These are phyloP conservation scores for Scaptomyza montana DNA, from an alignment of 1,140 invertebrate species.

Conservation along the genomic window DNA sequence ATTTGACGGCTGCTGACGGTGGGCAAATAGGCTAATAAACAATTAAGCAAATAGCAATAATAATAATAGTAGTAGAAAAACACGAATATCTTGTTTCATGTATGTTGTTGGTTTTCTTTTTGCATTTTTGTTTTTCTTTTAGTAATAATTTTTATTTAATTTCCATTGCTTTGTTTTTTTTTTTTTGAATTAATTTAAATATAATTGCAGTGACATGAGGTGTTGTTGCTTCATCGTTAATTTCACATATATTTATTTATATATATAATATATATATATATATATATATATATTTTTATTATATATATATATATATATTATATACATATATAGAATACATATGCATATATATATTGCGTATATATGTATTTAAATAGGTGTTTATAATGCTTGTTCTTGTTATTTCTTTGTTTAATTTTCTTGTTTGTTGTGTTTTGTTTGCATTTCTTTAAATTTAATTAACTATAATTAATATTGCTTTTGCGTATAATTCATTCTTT, in stretches of 20 bases:
- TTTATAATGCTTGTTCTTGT: conserved; percentile 21
- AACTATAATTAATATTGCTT: conserved; percentile 82
- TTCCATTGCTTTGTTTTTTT: conserved; percentile 77
- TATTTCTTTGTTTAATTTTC: conserved; percentile 34
- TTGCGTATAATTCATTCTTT: conserved; percentile 74
- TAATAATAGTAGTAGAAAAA: conserved; percentile 51
- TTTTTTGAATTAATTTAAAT: conserved; percentile 79
- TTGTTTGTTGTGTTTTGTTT: conserved; percentile 38
- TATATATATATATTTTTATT: conserved; percentile 36
- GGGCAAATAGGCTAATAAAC: conserved; percentile 2
- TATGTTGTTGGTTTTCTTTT: conserved; percentile 36
- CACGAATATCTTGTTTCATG: conserved; percentile 57
- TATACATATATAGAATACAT: conserved; percentile 49
- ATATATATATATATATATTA: conserved; percentile 31
- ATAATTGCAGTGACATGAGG: conserved; percentile 82
- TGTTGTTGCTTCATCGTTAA: conserved; percentile 80
- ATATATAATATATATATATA: conserved; percentile 15
- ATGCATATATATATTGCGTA: conserved; percentile 35
- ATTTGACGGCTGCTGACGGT: neutral
- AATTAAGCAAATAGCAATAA: conserved; percentile 17
- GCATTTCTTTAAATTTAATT: conserved; percentile 76
- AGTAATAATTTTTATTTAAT: conserved; percentile 82
- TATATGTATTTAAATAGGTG: conserved; percentile 21
- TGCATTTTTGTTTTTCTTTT: conserved; percentile 54
- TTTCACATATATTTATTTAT: conserved; percentile 63